phyloP scores from a whole-genome alignment of 30 jellyfish, hydroid and myxozoan species.

The Aurelia sp. region DNA sequence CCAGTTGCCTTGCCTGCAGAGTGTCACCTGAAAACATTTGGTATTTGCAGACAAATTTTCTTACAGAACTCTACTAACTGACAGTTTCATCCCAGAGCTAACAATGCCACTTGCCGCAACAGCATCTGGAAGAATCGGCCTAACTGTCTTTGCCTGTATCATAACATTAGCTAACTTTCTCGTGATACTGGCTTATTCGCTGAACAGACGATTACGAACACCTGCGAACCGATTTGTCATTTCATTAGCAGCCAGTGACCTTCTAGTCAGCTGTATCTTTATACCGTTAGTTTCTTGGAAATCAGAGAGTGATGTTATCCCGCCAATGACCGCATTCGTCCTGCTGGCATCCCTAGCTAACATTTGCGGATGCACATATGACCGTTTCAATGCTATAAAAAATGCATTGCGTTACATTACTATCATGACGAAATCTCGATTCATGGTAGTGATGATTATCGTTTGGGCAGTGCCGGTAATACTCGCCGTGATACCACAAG shows the following conservation, averaged over 20 bases:
- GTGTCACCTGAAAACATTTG: too few species aligned
- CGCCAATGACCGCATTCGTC: constrained; percentile 39
- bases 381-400: constrained; percentile 72
- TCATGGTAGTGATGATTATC: constrained; percentile 30
- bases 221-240: constrained; percentile 63
- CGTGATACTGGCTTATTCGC: constrained; percentile 29
- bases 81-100: neutral
- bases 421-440: constrained; percentile 61
- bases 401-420: constrained; percentile 72
- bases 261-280: constrained; percentile 33
- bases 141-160: constrained; percentile 21
- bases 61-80: too few species aligned
- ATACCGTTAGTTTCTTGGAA: constrained; percentile 42
- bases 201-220: constrained; percentile 42
- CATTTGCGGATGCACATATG: constrained; percentile 79
- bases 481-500: constrained; percentile 56
- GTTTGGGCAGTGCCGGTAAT: constrained; percentile 66
- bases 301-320: constrained; percentile 15
- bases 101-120: constrained; percentile 24
- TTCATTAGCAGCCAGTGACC: constrained; percentile 54
- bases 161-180: constrained; percentile 36
- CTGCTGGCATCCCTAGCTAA: constrained; percentile 72
- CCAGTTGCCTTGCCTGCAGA: too few species aligned
- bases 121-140: constrained; percentile 27
- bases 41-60: too few species aligned